These are phyloP conservation scores for Apostichopus californicus DNA, from an alignment of 35 echinoderm and acorn worm genomes.

Conservation along the genomic window DNA sequence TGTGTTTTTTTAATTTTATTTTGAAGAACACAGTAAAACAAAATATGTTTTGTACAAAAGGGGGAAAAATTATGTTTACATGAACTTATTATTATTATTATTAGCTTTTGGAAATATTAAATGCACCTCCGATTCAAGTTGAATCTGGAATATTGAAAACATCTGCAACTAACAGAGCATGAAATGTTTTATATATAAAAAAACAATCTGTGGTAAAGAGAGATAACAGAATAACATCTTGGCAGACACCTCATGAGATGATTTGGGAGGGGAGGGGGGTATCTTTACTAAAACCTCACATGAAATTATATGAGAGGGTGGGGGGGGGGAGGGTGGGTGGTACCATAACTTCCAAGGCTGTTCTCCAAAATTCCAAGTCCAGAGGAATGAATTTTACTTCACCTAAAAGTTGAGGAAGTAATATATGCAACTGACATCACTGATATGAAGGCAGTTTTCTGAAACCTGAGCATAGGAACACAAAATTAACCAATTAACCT, in stretches of 20 bases:
- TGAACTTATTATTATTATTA: not conserved
- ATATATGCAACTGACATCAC: not conserved
- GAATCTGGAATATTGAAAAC: not conserved
- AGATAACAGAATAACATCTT: too few species aligned
- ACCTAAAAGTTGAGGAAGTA: too few species aligned
- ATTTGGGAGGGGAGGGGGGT: too few species aligned
- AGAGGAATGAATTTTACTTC: too few species aligned
- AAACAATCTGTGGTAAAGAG: too few species aligned
- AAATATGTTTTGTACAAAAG: slow-evolving; percentile 1
- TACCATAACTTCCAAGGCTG: too few species aligned
- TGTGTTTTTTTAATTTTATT: not conserved
- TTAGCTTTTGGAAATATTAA: not conserved
- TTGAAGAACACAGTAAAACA: slow-evolving; percentile 4
- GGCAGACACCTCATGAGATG: too few species aligned
- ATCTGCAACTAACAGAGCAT: not conserved
- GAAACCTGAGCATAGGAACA: not conserved
- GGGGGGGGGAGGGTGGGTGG: not conserved
- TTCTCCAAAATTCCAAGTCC: too few species aligned
- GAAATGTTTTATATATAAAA: not conserved
- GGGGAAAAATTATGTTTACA: not conserved
- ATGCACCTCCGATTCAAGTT: not conserved
- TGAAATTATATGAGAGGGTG: not conserved
- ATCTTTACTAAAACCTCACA: too few species aligned
- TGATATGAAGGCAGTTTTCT: not conserved
- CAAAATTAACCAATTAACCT: too few species aligned